phyloP scores from a whole-genome alignment of 2,113 vertebrate genomes.

The Tretioscincus oriximinensis region DNA sequence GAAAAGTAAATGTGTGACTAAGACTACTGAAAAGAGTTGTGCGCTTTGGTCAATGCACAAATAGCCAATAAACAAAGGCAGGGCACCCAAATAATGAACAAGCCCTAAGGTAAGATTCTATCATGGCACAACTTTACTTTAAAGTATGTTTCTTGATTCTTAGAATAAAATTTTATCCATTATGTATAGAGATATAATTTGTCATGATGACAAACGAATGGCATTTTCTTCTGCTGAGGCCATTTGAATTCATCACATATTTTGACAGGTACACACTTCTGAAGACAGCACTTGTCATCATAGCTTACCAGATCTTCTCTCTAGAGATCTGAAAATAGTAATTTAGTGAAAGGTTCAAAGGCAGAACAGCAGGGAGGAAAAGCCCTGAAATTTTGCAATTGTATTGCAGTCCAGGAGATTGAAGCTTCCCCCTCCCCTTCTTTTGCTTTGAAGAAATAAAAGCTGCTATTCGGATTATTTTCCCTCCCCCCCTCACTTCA shows the following conservation, averaged over 20 bases:
- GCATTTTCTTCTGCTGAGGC: slow-evolving; percentile 58
- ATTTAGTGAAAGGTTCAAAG: slow-evolving; percentile 44
- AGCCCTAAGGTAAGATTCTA: not conserved
- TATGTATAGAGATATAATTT: slow-evolving; percentile 51
- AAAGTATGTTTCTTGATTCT: slow-evolving; percentile 47
- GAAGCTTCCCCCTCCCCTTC: not conserved
- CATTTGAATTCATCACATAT: slow-evolving; percentile 62
- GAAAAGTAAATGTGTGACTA: no score
- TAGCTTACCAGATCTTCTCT: slow-evolving; percentile 56
- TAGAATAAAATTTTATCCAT: slow-evolving; percentile 54
- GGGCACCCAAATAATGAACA: not conserved
- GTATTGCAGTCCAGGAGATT: not conserved
- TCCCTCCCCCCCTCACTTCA: not conserved
- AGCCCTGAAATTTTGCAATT: not conserved
- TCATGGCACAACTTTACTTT: slow-evolving; percentile 16
- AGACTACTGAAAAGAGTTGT: not conserved
- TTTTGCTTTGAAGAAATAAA: slow-evolving; percentile 6
- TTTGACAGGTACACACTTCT: slow-evolving; percentile 64
- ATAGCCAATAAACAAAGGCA: slow-evolving; percentile 3
- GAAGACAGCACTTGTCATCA: slow-evolving; percentile 50
- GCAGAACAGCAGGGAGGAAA: slow-evolving; percentile 15
- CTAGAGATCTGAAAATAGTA: slow-evolving; percentile 44
- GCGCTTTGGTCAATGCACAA: accelerated
- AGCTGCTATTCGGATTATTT: slow-evolving; percentile 8
- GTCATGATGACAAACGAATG: slow-evolving; percentile 56